These are phyloP conservation scores for Paradoxurus hermaphroditus DNA, from an alignment of 2,113 vertebrate genomes.

Conservation along the genomic window DNA sequence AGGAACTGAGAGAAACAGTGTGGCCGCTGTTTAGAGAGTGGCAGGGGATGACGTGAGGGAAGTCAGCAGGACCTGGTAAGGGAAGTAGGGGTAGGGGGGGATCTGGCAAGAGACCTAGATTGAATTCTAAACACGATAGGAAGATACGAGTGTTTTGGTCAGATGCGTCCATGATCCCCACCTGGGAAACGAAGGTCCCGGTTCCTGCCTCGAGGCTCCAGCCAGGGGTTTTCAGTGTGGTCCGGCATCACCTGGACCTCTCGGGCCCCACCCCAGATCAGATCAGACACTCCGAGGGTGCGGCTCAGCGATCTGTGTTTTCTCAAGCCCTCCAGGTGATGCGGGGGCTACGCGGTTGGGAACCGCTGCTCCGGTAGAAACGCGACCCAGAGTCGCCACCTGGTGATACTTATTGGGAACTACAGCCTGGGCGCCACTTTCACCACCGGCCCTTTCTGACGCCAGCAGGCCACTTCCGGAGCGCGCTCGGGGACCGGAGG, in stretches of 20 bases:
- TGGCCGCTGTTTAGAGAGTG: not conserved
- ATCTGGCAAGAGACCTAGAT: not conserved
- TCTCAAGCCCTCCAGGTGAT: not conserved
- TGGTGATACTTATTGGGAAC: not conserved
- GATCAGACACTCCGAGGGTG: not conserved
- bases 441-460: accelerated
- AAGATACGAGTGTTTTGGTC: not conserved
- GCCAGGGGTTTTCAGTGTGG: not conserved
- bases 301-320: not conserved
- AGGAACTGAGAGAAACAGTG: not conserved
- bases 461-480: not conserved
- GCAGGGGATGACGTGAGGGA: not conserved
- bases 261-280: not conserved
- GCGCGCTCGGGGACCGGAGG: not conserved
- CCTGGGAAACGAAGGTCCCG: not conserved
- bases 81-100: not conserved
- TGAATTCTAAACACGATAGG: not conserved
- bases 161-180: not conserved
- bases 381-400: constrained; percentile 44
- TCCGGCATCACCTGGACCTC: not conserved
- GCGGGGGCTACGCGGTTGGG: not conserved
- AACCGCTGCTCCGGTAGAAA: not conserved
- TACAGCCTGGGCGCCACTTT: not conserved
- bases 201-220: not conserved
- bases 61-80: not conserved